Base-by-base conservation (phyloP, 2,113 vertebrate genomes). In the Pipa parva region DNA sequence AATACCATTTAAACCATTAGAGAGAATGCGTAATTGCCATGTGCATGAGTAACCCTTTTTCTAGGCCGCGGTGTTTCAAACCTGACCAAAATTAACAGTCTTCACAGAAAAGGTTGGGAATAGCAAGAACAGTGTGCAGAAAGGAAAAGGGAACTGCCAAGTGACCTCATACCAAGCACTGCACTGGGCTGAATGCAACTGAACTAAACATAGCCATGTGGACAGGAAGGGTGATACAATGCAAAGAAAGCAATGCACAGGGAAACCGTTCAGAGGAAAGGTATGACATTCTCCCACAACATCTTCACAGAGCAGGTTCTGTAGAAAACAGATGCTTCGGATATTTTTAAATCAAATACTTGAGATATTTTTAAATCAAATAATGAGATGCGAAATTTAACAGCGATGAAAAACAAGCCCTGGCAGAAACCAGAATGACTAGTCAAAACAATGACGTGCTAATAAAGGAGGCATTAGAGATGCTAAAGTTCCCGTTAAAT, bases 1-100 rank as follows among this genome's bases (percentile, higher is more conserved):
- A 11, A 59, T 20, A 17, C 22, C 18, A 2, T 39, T 39, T 39
- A 52, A 25, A 65, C 24, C 50, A 58, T 42, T 67, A 25, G 45
- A 45, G 65, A 68, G 18, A 52, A 51, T 51, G 36, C 59, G 56
- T 60, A 39, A 60, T 68, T 51, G 51, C 22, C 13, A 12, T 50
- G 10, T 5, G 12, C 5, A 51, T 68, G 65, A 59, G 56, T 49
- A 68, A 68, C 9, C n/a, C 29, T 13, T 60, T 49, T 50, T 29
- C 10, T 10, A 50, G 18, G 24, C 24, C 15, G 21, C 51, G 57
- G 59, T 29, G 50, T 42, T 59, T 37, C n/a, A 24, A 24, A n/a
- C 31, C n/a, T 51, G 46, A 68, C 31, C 56, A 51, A 59, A 52
- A 68, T 27, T 33, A 59, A 11, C 22, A 24, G 13, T 22, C 45